Base-by-base conservation (phyloP, 2,797 vertebrate species). In the Pseudopleuronectes americanus region DNA sequence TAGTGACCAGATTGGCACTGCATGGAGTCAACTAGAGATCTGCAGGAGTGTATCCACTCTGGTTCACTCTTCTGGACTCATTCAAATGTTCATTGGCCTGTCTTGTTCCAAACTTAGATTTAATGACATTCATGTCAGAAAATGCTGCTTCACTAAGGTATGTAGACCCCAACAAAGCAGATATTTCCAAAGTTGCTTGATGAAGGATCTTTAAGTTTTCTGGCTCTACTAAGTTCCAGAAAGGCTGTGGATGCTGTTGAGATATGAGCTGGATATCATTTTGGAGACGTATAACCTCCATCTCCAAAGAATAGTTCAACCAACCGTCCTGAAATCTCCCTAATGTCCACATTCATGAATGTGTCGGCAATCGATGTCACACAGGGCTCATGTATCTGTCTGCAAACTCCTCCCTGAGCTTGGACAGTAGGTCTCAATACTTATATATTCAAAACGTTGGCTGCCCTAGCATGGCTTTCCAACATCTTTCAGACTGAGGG, bases 261-360 rank as follows among this genome's bases (percentile, higher is more conserved):
- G 9, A 33, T 31, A 2, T 31, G 28, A 31, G 7, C 28, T 31
- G 7, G 1, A 8, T 31, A 65, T 43, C 3, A 51, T 33, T 63
- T 24, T 10, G 28, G 17, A 52, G 41, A n/a, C 43, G 56, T 28
- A 45, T 57, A 8, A 31, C 31, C 5, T 49, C 28, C 9, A 31
- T 38, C 28, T 49, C 56, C 48, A 23, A 23, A 43, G 49, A 59
- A 68, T 31, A 64, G 41, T 64, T 55, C 48, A 23, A 21, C 21
- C 60, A 36, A 6, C 19, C 31, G 26, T 14, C 17, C 24, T n/a
- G 17, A 28, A 48, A 28, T 21, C 41, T 61, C 17, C n/a, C 58
- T 17, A 19, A 23, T 17, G n/a, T 17, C 26, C 6, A 17, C n/a
- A 8, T 49, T 13, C 28, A 33, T 9, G 19, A 49, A 49, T 2